Conservation (phyloP, 1,140 invertebrate genomes). For the Drosophila lacertosa region DNA sequence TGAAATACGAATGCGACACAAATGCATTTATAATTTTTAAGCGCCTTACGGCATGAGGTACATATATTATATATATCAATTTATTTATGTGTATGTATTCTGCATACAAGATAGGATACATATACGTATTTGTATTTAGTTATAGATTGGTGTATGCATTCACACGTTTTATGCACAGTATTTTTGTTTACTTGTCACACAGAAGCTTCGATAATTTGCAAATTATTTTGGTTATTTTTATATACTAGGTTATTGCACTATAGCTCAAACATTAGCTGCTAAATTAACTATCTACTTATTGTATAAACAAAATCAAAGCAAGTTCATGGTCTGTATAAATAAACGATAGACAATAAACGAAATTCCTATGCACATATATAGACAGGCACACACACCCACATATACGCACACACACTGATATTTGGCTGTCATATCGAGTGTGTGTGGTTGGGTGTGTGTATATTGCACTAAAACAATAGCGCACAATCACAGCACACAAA, state of each 20-base stretch:
- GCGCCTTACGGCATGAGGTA: constrained; percentile 58
- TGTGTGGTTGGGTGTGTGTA: constrained; percentile 16
- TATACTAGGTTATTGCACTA: constrained; percentile 63
- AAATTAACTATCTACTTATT: constrained; percentile 41
- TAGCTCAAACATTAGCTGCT: constrained; percentile 34
- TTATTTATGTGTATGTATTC: constrained; percentile 23
- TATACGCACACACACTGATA: constrained; percentile 21
- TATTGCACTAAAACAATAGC: constrained; percentile 26
- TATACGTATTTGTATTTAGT: constrained; percentile 11
- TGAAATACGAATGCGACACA: constrained; percentile 55
- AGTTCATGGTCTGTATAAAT: constrained; percentile 53
- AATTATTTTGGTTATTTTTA: constrained; percentile 23
- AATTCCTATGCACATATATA: constrained; percentile 25
- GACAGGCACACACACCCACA: constrained; percentile 7
- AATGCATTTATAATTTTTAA: constrained; percentile 59
- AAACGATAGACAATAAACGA: constrained; percentile 57
- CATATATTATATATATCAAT: constrained; percentile 51
- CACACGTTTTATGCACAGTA: constrained; percentile 69
- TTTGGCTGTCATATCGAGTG: constrained; percentile 49
- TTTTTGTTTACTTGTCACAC: constrained; percentile 32
- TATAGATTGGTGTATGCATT: constrained; percentile 11
- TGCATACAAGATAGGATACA: constrained; percentile 18
- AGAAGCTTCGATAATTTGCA: constrained; percentile 14
- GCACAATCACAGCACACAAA: constrained; percentile 75
- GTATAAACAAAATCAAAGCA: constrained; percentile 56